Base-by-base conservation (phyloP, 2,888 invertebrate species). In the Willowsia nigromaculata region DNA sequence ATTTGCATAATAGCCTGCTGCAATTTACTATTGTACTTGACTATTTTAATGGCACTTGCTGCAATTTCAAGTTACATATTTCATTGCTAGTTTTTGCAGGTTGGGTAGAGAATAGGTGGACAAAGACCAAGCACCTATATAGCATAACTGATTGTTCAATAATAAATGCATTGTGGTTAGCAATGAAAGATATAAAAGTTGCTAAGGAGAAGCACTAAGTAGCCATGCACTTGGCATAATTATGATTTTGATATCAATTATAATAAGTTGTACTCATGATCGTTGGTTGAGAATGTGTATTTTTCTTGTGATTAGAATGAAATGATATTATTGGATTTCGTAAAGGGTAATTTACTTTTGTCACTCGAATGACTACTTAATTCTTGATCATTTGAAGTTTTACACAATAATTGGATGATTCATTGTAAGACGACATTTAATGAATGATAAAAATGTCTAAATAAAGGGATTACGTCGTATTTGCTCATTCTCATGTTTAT, bases 171-270 rank as follows among this genome's bases (percentile, higher is more conserved):
- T 62, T 30, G 43, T 74, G 47, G 74, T 47, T 74, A 43, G 47
- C 40, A 47, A 43, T 47, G 74, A 65, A 65, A 65, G 22, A 33
- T n/a, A 65, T 5, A 65, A 65, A n/a, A 53, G 6, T 11, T 9
- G 50, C 15, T n/a, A 33, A 30, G 27, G 59, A 59, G 74, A 43
- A 27, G 27, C 11, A 80, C 7, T n/a, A 53, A 53, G 37, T 15
- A 81, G 59, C 81, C 81, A 81, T 81, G 81, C 81, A 81, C 81
- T 81, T 81, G 81, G 81, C 81, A 81, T 27, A 80, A 53, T 30
- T 80, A n/a, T n/a, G 0, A 68, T 68, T 33, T 6, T 9, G 30
- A 22, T 65, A 30, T 33, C 11, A 47, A n/a, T n/a, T n/a, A n/a
- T n/a, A n/a, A n/a, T n/a, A n/a, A n/a, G n/a, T n/a, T 18, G 18